A percentile compares a stretch with the other conserved stretches of the same genome.
Conservation (phyloP, 1,140 invertebrate species). For the Probaryconus sp. region DNA sequence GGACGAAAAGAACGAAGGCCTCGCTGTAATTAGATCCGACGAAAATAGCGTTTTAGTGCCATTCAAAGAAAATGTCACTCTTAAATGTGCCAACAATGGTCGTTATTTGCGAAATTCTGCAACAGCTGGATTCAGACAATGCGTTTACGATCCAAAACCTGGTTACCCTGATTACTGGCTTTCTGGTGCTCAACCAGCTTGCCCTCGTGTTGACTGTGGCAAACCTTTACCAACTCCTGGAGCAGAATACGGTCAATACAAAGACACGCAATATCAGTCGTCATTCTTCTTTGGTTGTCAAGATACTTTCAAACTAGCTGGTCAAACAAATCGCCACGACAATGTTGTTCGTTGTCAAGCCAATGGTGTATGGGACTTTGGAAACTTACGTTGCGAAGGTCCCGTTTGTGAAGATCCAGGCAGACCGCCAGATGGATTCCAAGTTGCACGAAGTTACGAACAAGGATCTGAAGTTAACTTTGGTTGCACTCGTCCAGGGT, state of each 20-base stretch:
- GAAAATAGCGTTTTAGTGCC: slow-evolving; percentile 89
- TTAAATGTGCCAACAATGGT: slow-evolving; percentile 88
- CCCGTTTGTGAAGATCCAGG: slow-evolving; percentile 97
- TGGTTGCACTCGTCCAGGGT: slow-evolving; percentile 93
- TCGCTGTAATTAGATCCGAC: slow-evolving; percentile 86
- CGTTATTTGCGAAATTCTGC: slow-evolving; percentile 87
- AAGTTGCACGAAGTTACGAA: slow-evolving; percentile 94
- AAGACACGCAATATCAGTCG: slow-evolving; percentile 93
- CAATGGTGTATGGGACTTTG: slow-evolving; percentile 98
- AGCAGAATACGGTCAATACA: slow-evolving; percentile 92
- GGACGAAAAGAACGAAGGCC: slow-evolving; percentile 92
- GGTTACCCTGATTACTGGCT: slow-evolving; percentile 95
- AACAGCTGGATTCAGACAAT: slow-evolving; percentile 91
- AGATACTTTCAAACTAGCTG: slow-evolving; percentile 95
- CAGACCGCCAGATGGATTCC: slow-evolving; percentile 92
- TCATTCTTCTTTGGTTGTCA: slow-evolving; percentile 98
- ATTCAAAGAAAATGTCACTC: slow-evolving; percentile 93
- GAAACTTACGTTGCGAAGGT: slow-evolving; percentile 95
- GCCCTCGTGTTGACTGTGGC: slow-evolving; percentile 92
- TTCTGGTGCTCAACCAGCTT: slow-evolving; percentile 89
- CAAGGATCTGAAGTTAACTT: slow-evolving; percentile 94
- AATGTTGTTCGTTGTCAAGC: slow-evolving; percentile 94
- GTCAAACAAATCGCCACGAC: slow-evolving; percentile 93
- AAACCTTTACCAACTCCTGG: slow-evolving; percentile 92
- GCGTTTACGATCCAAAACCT: slow-evolving; percentile 95